A percentile compares a stretch with the other conserved stretches of the same genome.
Conservation (phyloP, 1,140 invertebrate genomes). For the Brachystomella parvula region DNA sequence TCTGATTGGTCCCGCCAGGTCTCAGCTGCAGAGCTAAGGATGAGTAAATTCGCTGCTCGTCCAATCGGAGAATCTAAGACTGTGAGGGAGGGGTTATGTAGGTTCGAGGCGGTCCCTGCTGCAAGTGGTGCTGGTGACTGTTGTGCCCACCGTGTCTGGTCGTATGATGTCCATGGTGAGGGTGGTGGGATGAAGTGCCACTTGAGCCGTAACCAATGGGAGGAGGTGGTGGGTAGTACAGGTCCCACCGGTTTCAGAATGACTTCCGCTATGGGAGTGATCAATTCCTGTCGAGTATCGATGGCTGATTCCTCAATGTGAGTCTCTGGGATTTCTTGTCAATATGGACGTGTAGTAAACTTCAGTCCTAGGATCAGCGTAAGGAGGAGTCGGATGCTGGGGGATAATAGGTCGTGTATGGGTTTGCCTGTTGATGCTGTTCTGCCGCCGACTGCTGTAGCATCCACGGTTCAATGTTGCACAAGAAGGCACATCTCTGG, state of each 20-base stretch:
- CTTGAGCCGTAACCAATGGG: conserved; percentile 23
- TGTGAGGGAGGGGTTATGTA: conserved; percentile 16
- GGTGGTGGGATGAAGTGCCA: not conserved
- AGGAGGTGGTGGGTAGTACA: conserved; percentile 30
- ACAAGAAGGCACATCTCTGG: conserved; percentile 36
- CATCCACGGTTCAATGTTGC: conserved; percentile 33
- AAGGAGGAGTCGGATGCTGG: conserved; percentile 24
- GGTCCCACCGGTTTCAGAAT: conserved; percentile 13
- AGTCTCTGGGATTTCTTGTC: conserved; percentile 29
- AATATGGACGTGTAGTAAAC: conserved; percentile 37
- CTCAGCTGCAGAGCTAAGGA: conserved; percentile 35
- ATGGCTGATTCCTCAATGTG: too few relatives aligned
- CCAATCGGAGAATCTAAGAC: conserved; percentile 30
- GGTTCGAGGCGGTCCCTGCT: not conserved
- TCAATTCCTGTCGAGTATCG: too few relatives aligned
- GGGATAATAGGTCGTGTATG: conserved; percentile 28
- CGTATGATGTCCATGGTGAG: conserved; percentile 11
- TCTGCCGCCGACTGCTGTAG: conserved; percentile 24
- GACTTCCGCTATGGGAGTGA: conserved; percentile 16
- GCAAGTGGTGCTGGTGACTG: conserved; percentile 1
- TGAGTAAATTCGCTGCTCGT: conserved; percentile 36
- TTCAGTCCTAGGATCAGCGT: conserved; percentile 34
- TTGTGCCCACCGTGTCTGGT: conserved; percentile 2
- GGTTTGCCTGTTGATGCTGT: conserved; percentile 20
- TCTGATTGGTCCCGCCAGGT: conserved; percentile 5